These are phyloP conservation scores for Nasonia oneida DNA, from an alignment of 2,888 invertebrate genomes.

Conservation along the genomic window DNA sequence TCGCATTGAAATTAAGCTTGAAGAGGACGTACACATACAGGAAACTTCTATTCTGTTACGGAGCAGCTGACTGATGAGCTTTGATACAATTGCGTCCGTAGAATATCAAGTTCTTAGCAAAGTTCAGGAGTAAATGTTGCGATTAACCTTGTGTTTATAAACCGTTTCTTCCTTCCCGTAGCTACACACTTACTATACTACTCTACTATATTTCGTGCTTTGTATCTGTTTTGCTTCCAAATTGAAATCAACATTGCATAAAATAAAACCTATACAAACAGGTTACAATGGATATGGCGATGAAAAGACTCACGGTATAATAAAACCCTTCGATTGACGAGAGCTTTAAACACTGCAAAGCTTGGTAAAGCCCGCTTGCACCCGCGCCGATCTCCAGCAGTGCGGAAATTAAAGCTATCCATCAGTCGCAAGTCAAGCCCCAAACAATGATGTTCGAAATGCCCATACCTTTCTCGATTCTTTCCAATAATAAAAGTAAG, in stretches of 20 bases:
- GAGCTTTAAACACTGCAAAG: not conserved
- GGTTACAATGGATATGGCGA: not conserved
- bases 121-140: not conserved
- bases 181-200: not conserved
- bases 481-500: not conserved
- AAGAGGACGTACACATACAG: not conserved
- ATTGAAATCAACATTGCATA: not conserved
- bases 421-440: not conserved
- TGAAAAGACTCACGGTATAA: not conserved
- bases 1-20: not conserved
- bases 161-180: not conserved
- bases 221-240: not conserved
- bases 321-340: not conserved
- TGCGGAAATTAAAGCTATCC: conserved; percentile 40
- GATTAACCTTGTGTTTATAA: not conserved
- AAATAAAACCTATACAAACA: not conserved
- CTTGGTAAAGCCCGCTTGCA: not conserved
- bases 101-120: conserved; percentile 42
- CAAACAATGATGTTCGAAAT: not conserved
- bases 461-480: not conserved
- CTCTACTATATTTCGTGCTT: too few relatives aligned
- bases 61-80: not conserved
- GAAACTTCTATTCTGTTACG: not conserved
- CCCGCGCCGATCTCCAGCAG: not conserved
- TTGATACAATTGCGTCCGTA: conserved; percentile 1